These are phyloP conservation scores for Thereva nobilitata DNA, from an alignment of 2,888 invertebrate genomes.

Conservation along the genomic window DNA sequence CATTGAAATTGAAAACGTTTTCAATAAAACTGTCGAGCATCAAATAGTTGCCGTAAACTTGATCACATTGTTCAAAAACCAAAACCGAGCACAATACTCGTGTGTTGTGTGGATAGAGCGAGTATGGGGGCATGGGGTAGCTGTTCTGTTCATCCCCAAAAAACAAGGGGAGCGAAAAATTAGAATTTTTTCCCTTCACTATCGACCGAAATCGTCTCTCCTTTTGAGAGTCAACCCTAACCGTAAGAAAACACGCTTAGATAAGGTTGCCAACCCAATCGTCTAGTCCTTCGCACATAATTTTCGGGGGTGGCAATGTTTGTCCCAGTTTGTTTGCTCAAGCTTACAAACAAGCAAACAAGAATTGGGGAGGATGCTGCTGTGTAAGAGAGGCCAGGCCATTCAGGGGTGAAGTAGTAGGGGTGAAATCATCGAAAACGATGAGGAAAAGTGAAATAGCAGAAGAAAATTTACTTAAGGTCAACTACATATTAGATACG, in stretches of 20 bases:
- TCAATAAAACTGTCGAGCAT: no score
- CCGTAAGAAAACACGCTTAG: slow-evolving; percentile 7
- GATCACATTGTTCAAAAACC: no score
- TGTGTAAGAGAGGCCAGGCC: slow-evolving; percentile 37
- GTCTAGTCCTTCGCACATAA: slow-evolving; percentile 16
- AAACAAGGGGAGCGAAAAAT: slow-evolving; percentile 13
- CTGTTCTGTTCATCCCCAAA: neutral
- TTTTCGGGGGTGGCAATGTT: slow-evolving; percentile 32
- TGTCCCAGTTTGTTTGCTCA: slow-evolving; percentile 39
- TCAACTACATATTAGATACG: slow-evolving; percentile 43
- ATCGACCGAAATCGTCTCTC: no score
- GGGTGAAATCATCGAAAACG: slow-evolving; percentile 14
- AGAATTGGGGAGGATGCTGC: slow-evolving; percentile 16
- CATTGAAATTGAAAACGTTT: no score
- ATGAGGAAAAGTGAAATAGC: slow-evolving; percentile 25
- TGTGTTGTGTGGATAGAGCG: no score
- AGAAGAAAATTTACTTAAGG: slow-evolving; percentile 41
- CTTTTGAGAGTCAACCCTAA: neutral
- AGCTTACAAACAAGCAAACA: slow-evolving; percentile 42
- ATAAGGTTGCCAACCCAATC: slow-evolving; percentile 16
- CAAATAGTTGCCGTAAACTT: no score
- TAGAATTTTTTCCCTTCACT: neutral
- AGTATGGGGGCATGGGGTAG: no score
- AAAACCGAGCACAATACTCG: no score
- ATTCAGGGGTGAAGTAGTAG: neutral